phyloP scores from a whole-genome alignment of 2,113 vertebrate genomes.

The Antechinus stuartii region DNA sequence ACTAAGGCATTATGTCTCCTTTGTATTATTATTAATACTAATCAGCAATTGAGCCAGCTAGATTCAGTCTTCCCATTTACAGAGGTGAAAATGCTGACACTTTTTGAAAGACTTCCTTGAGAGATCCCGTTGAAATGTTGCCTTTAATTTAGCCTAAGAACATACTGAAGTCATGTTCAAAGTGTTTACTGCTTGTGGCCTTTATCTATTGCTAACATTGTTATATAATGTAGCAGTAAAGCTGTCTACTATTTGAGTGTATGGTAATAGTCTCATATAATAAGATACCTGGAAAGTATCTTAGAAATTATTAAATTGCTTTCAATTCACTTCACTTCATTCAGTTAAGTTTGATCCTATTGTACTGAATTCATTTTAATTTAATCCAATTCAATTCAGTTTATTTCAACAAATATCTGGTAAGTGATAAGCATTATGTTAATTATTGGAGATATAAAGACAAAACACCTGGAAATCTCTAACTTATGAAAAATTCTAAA shows the following conservation, averaged over 20 bases:
- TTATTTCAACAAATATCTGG: not conserved
- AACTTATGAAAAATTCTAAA: not conserved
- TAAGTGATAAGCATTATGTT: not conserved
- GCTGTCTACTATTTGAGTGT: not conserved
- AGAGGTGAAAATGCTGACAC: not conserved
- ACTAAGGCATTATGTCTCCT: not conserved
- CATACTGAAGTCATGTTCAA: not conserved
- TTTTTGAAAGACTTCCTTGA: slow-evolving; percentile 22
- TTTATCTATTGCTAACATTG: slow-evolving; percentile 8
- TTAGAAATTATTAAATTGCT: not conserved
- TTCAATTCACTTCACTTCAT: not conserved
- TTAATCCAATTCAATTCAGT: not conserved
- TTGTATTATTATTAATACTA: not conserved
- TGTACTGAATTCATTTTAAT: not conserved
- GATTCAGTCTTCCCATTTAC: not conserved
- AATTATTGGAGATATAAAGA: not conserved
- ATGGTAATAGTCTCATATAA: not conserved
- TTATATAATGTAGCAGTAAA: slow-evolving; percentile 20
- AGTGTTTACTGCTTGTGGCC: not conserved
- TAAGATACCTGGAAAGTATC: not conserved
- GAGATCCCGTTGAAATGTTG: not conserved
- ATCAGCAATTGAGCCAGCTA: not conserved
- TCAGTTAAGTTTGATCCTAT: not conserved
- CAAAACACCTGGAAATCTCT: not conserved
- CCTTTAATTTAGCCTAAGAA: slow-evolving; percentile 5